A percentile compares a stretch with the other conserved stretches of the same genome.
Conservation (phyloP, 1,140 invertebrate genomes). For the Bombus waltoni region DNA sequence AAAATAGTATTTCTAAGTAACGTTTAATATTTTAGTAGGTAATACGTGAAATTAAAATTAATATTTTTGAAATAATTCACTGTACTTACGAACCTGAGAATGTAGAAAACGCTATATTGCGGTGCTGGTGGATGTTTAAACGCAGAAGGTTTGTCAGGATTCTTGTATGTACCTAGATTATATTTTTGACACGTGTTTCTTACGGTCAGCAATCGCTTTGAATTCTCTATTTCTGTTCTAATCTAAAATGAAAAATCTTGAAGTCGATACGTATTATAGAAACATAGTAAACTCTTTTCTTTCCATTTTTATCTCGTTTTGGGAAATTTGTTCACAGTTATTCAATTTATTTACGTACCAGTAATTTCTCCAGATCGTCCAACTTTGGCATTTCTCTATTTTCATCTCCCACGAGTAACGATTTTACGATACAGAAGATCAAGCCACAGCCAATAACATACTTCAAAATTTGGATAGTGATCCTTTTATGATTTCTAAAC, state of each 20-base stretch:
- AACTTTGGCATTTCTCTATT: neutral
- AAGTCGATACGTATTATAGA: neutral
- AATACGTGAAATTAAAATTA: neutral
- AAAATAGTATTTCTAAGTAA: neutral
- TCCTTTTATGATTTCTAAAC: slow-evolving; percentile 7
- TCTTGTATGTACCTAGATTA: slow-evolving; percentile 79
- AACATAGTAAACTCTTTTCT: neutral
- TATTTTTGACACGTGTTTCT: slow-evolving; percentile 78
- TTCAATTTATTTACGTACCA: slow-evolving; percentile 46
- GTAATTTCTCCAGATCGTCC: slow-evolving; percentile 34
- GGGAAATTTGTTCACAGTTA: neutral
- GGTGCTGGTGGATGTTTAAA: slow-evolving; percentile 83
- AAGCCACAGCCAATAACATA: slow-evolving; percentile 1
- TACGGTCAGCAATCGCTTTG: slow-evolving; percentile 69
- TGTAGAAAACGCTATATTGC: slow-evolving; percentile 83
- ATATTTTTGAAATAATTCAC: too few relatives aligned
- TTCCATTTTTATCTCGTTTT: neutral
- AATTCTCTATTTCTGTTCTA: slow-evolving; percentile 73
- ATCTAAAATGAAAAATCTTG: slow-evolving; percentile 59
- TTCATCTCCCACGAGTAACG: slow-evolving; percentile 30
- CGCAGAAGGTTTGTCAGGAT: slow-evolving; percentile 54
- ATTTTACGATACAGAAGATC: slow-evolving; percentile 22
- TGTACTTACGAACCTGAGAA: slow-evolving; percentile 75
- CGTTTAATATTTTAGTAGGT: neutral
- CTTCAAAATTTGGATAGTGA: neutral